Evolutionary conservation across 2,888 invertebrate species (phyloP).

Genomic region (Operophtera brumata): DNA sequence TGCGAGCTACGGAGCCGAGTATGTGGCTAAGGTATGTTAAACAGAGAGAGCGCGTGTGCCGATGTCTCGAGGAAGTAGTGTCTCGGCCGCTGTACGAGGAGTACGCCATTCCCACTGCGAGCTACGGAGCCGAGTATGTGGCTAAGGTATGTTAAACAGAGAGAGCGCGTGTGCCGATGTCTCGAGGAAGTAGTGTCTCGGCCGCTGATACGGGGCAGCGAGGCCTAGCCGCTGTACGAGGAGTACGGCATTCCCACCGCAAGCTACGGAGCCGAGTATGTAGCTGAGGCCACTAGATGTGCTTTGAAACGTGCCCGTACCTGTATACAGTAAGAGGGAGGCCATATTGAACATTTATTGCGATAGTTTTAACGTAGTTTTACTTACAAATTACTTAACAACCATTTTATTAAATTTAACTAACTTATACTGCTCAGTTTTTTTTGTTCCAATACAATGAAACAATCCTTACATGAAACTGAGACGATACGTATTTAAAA

Average conservation of each 20-base stretch:
- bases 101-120: conserved; percentile 50
- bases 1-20: conserved; percentile 47
- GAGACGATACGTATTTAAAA: no score
- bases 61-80: conserved; percentile 81
- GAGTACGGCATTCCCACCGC: conserved; percentile 60
- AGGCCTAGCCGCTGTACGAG: conserved; percentile 76
- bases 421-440: no score
- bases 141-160: conserved; percentile 68
- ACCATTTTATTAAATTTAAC: no score
- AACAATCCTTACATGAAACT: no score
- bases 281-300: not conserved
- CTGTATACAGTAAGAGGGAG: no score
- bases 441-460: no score
- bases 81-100: conserved; percentile 81
- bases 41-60: conserved; percentile 81
- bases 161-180: conserved; percentile 79
- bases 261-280: conserved; percentile 43
- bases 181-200: conserved; percentile 84
- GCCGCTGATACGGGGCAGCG: conserved; percentile 83
- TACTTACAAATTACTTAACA: no score
- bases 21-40: conserved; percentile 58
- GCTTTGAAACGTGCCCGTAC: no score
- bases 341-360: no score
- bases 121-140: conserved; percentile 43
- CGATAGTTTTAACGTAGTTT: no score